Base-by-base conservation (phyloP, 2,113 vertebrate genomes). In the Pavo muticus region DNA sequence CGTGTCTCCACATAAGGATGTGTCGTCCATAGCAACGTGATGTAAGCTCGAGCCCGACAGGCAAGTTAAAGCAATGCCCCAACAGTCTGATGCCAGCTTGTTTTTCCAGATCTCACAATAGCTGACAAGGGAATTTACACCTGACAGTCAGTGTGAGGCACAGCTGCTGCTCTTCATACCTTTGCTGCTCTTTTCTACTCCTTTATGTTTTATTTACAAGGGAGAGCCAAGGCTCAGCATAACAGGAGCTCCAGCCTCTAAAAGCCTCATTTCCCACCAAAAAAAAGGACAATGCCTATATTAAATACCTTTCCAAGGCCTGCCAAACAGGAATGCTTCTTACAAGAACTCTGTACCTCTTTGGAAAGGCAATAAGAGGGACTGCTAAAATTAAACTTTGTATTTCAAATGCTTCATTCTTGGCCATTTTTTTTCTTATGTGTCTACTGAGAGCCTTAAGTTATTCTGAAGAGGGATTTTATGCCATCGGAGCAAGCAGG, bases 211-310 rank as follows among this genome's bases (percentile, higher is more conserved):
- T 50, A 16, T 45, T 37, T 52, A 69, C 40, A 56, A 61, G 42
- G 52, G 54, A 56, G 76, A 24, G 27, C 7, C 67, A 52, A 60
- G 80, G 16, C 37, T 9, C 19, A 35, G 32, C 9, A 1, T 21
- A 77, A 52, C 25, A 39, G 48, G 15, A 65, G 21, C 25, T 76
- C 5, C 63, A 83, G 47, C 16, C 42, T 30, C 6, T 32, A 61
- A 73, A 84, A 42, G 18, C 45, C 42, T 70, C 61, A 5, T 32
- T 81, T 68, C 6, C 11, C 1, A 0, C 2, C 14, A 69, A 67
- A 68, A 54, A 14, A 30, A 57, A 13, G 0, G 39, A 72, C 42
- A 61, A 60, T 20, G 13, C 4, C 21, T 2, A 0, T 27, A 13
- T 61, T 50, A 76, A 91, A 61, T 65, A 60, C 37, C 42, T 84